A percentile compares a stretch with the other conserved stretches of the same genome.
phyloP scores from a whole-genome alignment of 2,888 invertebrate species.

The Conistra vaccinii region DNA sequence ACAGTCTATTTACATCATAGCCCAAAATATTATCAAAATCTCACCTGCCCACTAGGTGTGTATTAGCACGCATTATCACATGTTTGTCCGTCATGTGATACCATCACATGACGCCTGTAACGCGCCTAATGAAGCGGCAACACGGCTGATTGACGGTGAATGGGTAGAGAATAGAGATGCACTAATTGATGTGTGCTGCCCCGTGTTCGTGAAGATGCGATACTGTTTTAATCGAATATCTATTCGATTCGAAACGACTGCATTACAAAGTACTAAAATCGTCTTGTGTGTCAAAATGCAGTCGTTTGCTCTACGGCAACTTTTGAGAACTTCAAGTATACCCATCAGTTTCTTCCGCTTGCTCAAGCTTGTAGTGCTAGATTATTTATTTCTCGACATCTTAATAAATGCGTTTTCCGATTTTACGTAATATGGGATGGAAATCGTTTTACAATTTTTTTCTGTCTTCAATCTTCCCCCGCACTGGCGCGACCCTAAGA shows the following conservation, averaged over 20 bases:
- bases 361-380: background rate
- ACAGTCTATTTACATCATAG: background rate
- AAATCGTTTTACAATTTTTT: background rate
- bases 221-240: constrained; percentile 18
- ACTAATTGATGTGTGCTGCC: constrained; percentile 29
- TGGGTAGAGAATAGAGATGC: constrained; percentile 45
- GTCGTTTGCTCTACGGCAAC: background rate
- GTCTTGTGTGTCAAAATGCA: background rate
- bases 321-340: background rate
- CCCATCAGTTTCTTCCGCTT: no score
- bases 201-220: background rate
- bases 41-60: constrained; percentile 39
- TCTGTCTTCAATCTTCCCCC: background rate
- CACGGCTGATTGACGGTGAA: constrained; percentile 21
- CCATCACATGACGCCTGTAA: constrained; percentile 42
- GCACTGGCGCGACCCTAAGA: background rate
- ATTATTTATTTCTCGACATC: background rate
- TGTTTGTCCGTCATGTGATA: constrained; percentile 44
- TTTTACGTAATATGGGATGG: background rate
- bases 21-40: constrained; percentile 26
- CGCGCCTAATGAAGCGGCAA: constrained; percentile 25
- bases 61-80: constrained; percentile 40
- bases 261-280: background rate
- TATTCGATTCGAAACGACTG: background rate
- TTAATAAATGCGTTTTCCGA: background rate